Evolutionary conservation across 2,797 vertebrate genomes (phyloP).

Genomic region (Lagocephalus sceleratus): DNA sequence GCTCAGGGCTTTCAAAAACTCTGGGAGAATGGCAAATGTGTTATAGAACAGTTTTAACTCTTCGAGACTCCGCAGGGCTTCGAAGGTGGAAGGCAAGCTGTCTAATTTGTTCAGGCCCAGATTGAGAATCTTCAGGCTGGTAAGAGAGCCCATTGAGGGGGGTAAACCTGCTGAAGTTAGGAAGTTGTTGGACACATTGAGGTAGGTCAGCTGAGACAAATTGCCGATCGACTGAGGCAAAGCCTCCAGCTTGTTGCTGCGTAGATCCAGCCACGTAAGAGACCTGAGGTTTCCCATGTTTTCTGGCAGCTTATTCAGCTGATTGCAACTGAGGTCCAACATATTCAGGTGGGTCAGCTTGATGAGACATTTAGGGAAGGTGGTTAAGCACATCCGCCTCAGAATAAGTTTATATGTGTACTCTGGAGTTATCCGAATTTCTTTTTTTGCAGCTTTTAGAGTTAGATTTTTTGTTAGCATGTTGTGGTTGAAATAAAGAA

Average conservation of each 20-base stretch:
- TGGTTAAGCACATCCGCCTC: constrained; percentile 87
- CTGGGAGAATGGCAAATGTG: constrained; percentile 76
- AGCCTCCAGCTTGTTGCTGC: constrained; percentile 88
- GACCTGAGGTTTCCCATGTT: constrained; percentile 81
- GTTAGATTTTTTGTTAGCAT: constrained; percentile 69
- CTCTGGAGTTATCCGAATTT: constrained; percentile 77
- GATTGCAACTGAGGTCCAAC: constrained; percentile 90
- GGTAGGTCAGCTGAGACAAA: constrained; percentile 76
- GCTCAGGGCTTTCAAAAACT: constrained; percentile 74
- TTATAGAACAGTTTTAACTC: constrained; percentile 91
- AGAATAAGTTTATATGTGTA: constrained; percentile 85
- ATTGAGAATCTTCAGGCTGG: constrained; percentile 82
- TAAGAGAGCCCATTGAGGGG: constrained; percentile 78
- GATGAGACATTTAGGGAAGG: constrained; percentile 88
- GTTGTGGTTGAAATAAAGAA: too few relatives aligned
- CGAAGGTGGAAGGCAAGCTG: constrained; percentile 77
- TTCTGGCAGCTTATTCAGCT: constrained; percentile 83
- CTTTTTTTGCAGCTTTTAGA: constrained; percentile 83
- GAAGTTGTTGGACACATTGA: constrained; percentile 90
- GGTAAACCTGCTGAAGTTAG: constrained; percentile 79
- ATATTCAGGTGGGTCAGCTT: constrained; percentile 86
- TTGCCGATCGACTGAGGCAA: constrained; percentile 83
- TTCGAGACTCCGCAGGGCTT: constrained; percentile 73
- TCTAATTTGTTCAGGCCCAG: constrained; percentile 89
- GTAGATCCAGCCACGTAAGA: constrained; percentile 86